Percentiles rank a stretch among this genome's conserved stretches.
phyloP scores from a whole-genome alignment of 2,797 vertebrate species.

The Momotus momota region DNA sequence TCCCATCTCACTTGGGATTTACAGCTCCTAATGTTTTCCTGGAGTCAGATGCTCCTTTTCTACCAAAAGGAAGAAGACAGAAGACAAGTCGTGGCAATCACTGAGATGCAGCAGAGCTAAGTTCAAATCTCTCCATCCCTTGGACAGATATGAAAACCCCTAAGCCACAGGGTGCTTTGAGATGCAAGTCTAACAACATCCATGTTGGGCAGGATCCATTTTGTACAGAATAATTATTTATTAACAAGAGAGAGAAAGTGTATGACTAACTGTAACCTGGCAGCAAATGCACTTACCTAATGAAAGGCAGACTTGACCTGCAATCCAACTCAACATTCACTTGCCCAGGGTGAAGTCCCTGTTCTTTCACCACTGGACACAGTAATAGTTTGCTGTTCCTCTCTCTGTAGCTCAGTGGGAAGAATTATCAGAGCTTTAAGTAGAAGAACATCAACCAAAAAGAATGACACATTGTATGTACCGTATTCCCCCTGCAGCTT shows the following conservation, averaged over 20 bases:
- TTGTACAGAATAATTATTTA: background rate
- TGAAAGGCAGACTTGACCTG: background rate
- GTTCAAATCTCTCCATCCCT: background rate
- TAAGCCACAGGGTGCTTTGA: background rate
- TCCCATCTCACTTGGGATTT: background rate
- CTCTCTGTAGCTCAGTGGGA: background rate
- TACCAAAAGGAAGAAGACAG: background rate
- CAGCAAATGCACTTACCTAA: constrained; percentile 23
- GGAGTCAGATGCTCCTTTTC: background rate
- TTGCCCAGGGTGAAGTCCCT: background rate
- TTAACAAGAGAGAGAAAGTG: background rate
- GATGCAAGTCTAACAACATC: background rate
- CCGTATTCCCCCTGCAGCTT: background rate
- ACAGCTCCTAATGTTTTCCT: background rate
- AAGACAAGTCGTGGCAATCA: background rate
- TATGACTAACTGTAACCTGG: background rate
- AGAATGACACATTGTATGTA: background rate
- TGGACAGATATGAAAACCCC: background rate
- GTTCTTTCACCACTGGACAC: background rate
- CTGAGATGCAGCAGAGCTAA: background rate
- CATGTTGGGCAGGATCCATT: background rate
- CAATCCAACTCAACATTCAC: background rate
- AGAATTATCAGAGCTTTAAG: constrained; percentile 11
- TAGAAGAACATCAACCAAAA: background rate
- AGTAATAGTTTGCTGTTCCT: background rate